Conservation (phyloP, 2,113 vertebrate species). For the Caranx melampygus region DNA sequence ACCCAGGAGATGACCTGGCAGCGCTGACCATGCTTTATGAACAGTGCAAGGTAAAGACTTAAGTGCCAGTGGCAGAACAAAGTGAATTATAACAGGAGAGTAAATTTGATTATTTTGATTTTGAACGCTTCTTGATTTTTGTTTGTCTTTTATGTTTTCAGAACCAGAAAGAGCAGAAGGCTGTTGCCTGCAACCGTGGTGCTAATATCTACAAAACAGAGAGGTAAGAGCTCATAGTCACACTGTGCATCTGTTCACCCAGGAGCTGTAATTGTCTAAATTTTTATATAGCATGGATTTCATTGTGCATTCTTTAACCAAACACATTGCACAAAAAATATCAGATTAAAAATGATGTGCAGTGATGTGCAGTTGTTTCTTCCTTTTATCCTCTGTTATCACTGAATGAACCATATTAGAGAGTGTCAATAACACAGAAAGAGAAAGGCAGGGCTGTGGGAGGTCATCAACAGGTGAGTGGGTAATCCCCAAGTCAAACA, state of each 20-base stretch:
- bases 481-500: slow-evolving; percentile 76
- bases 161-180: slow-evolving; percentile 92
- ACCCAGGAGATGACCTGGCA: slow-evolving; percentile 88
- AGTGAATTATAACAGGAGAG: neutral
- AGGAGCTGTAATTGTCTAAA: neutral
- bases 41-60: slow-evolving; percentile 86
- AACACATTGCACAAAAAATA: neutral
- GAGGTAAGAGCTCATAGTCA: slow-evolving; percentile 83
- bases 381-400: neutral
- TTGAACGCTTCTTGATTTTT: neutral
- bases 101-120: neutral
- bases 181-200: slow-evolving; percentile 71
- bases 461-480: slow-evolving; percentile 64
- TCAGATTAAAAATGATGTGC: neutral
- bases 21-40: slow-evolving; percentile 93
- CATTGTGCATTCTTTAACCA: neutral
- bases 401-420: slow-evolving; percentile 3
- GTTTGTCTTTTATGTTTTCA: slow-evolving; percentile 58
- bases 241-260: neutral
- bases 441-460: slow-evolving; percentile 53
- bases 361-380: neutral
- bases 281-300: neutral
- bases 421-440: slow-evolving; percentile 28
- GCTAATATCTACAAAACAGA: slow-evolving; percentile 86
- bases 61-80: neutral